Base-by-base conservation (phyloP, 1,140 invertebrate species). In the Drosophila biarmipes region DNA sequence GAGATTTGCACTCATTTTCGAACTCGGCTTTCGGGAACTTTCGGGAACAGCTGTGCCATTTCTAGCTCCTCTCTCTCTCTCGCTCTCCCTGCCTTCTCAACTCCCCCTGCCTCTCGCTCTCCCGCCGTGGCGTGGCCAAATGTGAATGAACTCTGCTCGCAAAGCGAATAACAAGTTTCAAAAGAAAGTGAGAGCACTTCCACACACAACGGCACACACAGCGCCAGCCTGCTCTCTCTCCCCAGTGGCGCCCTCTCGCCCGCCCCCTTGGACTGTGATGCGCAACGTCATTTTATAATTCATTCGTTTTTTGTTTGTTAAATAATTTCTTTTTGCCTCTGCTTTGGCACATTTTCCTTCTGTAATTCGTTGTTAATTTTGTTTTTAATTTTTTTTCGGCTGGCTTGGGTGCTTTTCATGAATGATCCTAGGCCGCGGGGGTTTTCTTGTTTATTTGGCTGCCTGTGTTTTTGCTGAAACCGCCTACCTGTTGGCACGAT, bases 151-250 rank as follows among this genome's bases (percentile, higher is more conserved):
- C 87, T 87, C 69, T 80, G 87, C 29, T 49, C 59, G 67, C 80
- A 89, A 85, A 90, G 80, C 80, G 77, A 85, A 90, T 89, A 90
- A 90, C 87, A 90, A 90, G 87, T 90, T 89, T 91, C 61, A 78
- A 84, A 90, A 77, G 87, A 90, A 90, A 90, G 87, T 90, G 89
- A 90, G 89, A 90, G 87, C 90, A 80, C 72, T 90, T 87, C 63
- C 66, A 67, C 48, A 46, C 56, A 61, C 58, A 63, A 40, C 58
- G 45, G 51, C 45, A 8, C 66, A 59, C 58, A 61, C 17, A 52
- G 15, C 55, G 45, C 48, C 48, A 77, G 62, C 59, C 59, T 38
- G n/a, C 42, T 58, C 17, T n/a, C 59, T 35, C 34, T 38, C 35
- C 35, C 52, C 19, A 24, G 6, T 19, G 14, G 29, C 45, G 14